These are phyloP conservation scores for Drosophila parthenogenetica DNA, from an alignment of 2,888 invertebrate genomes.

Conservation along the genomic window DNA sequence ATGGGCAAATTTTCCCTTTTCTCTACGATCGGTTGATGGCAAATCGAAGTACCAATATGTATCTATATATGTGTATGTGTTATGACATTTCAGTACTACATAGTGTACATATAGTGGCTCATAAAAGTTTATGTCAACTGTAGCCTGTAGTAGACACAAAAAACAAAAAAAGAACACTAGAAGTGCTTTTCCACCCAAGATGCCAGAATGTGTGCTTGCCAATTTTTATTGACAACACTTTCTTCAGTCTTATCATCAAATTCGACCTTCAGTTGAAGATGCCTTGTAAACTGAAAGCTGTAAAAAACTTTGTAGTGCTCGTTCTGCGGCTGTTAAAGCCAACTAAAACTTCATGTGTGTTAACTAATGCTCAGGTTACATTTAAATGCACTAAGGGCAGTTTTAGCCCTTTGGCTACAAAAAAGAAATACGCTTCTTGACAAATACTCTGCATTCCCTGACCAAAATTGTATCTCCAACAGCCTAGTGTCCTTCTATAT, in stretches of 20 bases:
- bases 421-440: too few relatives aligned
- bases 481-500: too few relatives aligned
- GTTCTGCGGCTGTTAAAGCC: too few relatives aligned
- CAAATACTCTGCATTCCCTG: too few relatives aligned
- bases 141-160: neutral
- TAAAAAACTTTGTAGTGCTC: too few relatives aligned
- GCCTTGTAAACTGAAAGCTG: neutral
- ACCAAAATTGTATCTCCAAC: too few relatives aligned
- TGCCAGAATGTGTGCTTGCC: constrained; percentile 1
- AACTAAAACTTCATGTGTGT: too few relatives aligned
- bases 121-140: constrained; percentile 10
- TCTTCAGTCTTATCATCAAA: neutral
- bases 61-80: neutral
- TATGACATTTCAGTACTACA: neutral
- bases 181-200: neutral
- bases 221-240: constrained; percentile 12
- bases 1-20: constrained; percentile 8
- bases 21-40: neutral
- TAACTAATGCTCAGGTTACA: too few relatives aligned
- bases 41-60: constrained; percentile 15
- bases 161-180: neutral
- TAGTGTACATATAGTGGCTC: constrained; percentile 7
- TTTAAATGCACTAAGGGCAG: too few relatives aligned
- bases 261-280: constrained; percentile 2
- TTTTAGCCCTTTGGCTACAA: too few relatives aligned